Evolutionary conservation across 2,797 vertebrate genomes (phyloP), one percentile per base, ranked within the genome.

Genomic region (Schizopygopsis malacanthus): DNA sequence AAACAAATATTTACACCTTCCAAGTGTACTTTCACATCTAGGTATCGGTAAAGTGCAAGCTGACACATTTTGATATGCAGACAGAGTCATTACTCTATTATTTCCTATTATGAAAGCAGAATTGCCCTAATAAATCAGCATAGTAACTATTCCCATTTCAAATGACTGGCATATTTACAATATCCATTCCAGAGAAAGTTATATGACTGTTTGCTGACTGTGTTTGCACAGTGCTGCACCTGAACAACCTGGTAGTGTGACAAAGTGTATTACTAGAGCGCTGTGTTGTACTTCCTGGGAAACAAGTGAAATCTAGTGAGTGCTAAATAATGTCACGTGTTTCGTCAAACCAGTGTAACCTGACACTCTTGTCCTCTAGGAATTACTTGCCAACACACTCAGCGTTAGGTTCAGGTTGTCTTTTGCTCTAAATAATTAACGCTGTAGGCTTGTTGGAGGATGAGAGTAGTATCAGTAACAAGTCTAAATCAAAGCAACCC

Each of bases 311-410:
- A 9, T 50, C 22, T 50, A 63, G 65, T 28, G 20, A 52, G 15
- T 7, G 28, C 18, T 43, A 70, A 56, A 54, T 25, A n/a, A 20
- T 61, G n/a, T n/a, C n/a, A n/a, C 52, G 28, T 81, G 67, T 72
- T 43, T 76, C 9, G 43, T 84, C 52, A 72, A 87, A 79, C 72
- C 54, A 73, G 85, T 85, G 76, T 22, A 87, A 91, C 88, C 56
- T 71, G 84, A 91, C 43, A n/a, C 86, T 67, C 59, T 47, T 76
- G 79, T 71, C 75, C 65, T 76, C 28, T 56, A 67, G 50, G 45
- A 47, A 54, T 72, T 71, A 71, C 45, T 72, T 37, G n/a, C 52
- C 56, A 52, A 77, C 78, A 63, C 65, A 72, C 45, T n/a, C 43
- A 69, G 39, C 45, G 69, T 47, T 47, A 15, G 83, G 45, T 72